Evolutionary conservation across 2,797 vertebrate genomes (phyloP).

Genomic region (Psittacula derbiana): DNA sequence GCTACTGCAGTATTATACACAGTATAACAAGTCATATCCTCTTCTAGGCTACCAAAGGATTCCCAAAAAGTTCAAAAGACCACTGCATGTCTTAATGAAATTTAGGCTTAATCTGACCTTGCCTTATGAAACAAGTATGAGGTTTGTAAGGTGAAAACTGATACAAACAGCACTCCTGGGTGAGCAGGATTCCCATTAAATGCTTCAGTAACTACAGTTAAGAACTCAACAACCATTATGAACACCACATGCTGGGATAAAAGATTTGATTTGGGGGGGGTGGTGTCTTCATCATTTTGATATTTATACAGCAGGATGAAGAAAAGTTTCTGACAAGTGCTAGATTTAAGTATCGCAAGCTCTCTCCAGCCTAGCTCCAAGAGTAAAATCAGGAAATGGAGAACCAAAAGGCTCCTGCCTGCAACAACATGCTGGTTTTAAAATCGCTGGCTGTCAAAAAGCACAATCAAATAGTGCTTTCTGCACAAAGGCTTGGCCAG

Average conservation of each 20-base stretch:
- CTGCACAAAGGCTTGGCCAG: background rate
- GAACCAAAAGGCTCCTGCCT: background rate
- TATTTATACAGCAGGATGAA: background rate
- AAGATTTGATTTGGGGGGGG: too few species aligned
- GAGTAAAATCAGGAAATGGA: background rate
- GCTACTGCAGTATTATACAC: fast-evolving
- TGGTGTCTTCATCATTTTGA: background rate
- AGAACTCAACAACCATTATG: background rate
- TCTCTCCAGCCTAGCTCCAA: background rate
- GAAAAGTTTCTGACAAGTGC: background rate
- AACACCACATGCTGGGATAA: background rate
- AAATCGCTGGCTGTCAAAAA: background rate
- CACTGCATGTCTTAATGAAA: background rate
- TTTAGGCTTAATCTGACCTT: background rate
- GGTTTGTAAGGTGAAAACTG: background rate
- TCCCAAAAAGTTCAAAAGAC: background rate
- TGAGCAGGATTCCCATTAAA: background rate
- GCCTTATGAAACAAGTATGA: background rate
- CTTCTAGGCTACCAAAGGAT: background rate
- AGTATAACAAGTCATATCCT: background rate
- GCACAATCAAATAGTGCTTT: background rate
- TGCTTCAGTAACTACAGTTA: background rate
- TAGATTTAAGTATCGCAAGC: background rate
- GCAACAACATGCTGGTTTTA: background rate
- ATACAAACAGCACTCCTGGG: background rate